Evolutionary conservation across 92 coral and sea anemone genomes (phyloP), one percentile per base, ranked within the genome.

Genomic region (Anthopleura xanthogrammica): DNA sequence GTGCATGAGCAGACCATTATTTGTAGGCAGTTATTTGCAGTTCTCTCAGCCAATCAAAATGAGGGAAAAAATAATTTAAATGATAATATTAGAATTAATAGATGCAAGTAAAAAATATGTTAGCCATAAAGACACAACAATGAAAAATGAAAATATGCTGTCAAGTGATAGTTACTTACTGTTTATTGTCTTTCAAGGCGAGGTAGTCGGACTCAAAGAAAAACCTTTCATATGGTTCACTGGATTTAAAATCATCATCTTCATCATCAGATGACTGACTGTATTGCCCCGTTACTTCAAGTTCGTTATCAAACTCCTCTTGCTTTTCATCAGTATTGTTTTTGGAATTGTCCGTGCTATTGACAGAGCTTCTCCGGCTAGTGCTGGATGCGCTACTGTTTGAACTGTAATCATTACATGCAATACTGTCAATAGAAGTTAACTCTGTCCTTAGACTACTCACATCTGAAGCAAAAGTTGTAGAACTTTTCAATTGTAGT

Each of bases 181-280:
- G 95, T 66, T 91, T 85, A 78, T 95, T 95, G 20, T 89, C 98
- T 79, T 95, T 94, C 10, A 95, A 75, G 13, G 98, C 98, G 50
- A 95, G 83, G 71, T 92, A 94, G 83, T 95, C 98, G 2, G 98
- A 95, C 85, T 95, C 98, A 90, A 95, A 95, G 85, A 92, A 95
- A 76, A 93, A 95, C 36, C 91, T 86, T 80, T 90, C 89, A 79
- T 83, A 92, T 23, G 83, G 82, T 83, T 90, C 95, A 41, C 60
- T 76, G 66, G 89, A 90, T 80, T 72, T 62, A 22, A 78, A 86
- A 41, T 85, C 89, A 52, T 90, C 89, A 56, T 92, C 93, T 75
- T 89, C 95, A 70, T 71, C 50, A 71, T 81, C 84, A 64, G 84
- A 81, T 75, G 70, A 8, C 43, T 70, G 64, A 43, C 24, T 40